Evolutionary conservation across 2,113 vertebrate genomes (phyloP), one percentile per base, ranked within the genome.

Genomic region (Junco hyemalis): DNA sequence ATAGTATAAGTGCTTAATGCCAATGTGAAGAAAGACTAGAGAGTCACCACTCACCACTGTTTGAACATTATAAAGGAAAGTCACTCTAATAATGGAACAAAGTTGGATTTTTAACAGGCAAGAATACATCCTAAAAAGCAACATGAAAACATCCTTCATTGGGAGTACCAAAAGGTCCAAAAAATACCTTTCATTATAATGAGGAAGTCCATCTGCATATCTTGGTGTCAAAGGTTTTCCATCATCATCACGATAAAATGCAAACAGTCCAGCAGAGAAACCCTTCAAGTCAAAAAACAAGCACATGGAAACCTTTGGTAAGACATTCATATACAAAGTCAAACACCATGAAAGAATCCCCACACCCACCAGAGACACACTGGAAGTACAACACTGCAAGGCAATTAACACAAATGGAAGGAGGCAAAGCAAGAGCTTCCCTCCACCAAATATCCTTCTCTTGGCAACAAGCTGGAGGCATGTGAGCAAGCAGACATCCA

Each of bases 241-340:
- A 54, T 99, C 98, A 65, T 99, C 98, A 81, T 99, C 98, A 47
- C 98, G 99, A 96, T 99, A 99, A 97, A 99, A 99, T 12, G 99
- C 99, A 96, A 99, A 99, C 3, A 99, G 98, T 24, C 99, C 99
- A 22, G 99, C 99, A 28, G 99, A 99, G 95, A 99, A 99, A 20
- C 99, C 99, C 99, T 99, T 57, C 64, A 96, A 96, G 60, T 47
- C 77, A 90, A 36, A 91, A 95, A 95, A 9, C 35, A 73, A 91
- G 23, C 12, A 72, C 33, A 65, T 0, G 1, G 68, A 88, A 80
- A 66, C 9, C 68, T 56, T 66, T 35, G 23, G 35, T 54, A 66
- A 90, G 63, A 29, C 7, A 44, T 31, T 45, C 15, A 53, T 13
- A 13, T 9, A 19, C 7, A 5, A 63, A 38, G 28, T 28, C 61